Evolutionary conservation across 2,113 vertebrate species (phyloP).

Genomic region (Phaethornis superciliosus): DNA sequence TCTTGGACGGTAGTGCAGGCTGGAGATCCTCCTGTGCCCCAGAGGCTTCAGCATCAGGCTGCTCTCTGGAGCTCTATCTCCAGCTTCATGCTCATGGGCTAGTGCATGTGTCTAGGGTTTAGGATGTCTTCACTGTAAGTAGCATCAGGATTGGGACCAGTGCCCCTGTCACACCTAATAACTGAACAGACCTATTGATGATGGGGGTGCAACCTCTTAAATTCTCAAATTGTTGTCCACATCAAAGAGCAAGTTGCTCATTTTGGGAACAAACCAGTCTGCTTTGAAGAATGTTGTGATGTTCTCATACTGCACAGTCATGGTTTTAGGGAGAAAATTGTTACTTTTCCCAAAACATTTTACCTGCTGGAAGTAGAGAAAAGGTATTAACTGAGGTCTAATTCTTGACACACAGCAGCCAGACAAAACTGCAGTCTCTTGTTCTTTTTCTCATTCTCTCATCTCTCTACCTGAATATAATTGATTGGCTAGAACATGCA

Average conservation of each 20-base stretch:
- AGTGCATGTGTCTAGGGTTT: not conserved
- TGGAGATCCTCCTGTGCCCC: not conserved
- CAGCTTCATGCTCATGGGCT: rapidly evolving
- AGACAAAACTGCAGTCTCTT: not conserved
- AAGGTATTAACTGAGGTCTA: not conserved
- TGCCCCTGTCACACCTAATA: not conserved
- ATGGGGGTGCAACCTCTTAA: not conserved
- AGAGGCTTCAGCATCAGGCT: not conserved
- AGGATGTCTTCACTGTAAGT: not conserved
- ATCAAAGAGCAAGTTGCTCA: not conserved
- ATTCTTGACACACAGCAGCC: not conserved
- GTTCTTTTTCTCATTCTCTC: slow-evolving; percentile 16
- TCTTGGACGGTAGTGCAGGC: not conserved
- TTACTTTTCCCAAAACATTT: slow-evolving; percentile 4
- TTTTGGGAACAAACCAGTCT: not conserved
- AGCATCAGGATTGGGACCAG: not conserved
- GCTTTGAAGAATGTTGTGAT: not conserved
- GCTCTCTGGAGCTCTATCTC: not conserved
- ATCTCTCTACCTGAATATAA: slow-evolving; percentile 25
- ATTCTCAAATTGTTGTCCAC: not conserved
- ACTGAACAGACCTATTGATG: not conserved
- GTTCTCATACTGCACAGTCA: not conserved
- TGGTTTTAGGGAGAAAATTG: not conserved
- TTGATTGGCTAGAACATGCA: slow-evolving; percentile 25
- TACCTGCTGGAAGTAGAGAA: not conserved